Percentiles rank a stretch among this genome's conserved stretches.
phyloP scores from a whole-genome alignment of 2,113 vertebrate genomes.

The Heteronetta atricapilla region DNA sequence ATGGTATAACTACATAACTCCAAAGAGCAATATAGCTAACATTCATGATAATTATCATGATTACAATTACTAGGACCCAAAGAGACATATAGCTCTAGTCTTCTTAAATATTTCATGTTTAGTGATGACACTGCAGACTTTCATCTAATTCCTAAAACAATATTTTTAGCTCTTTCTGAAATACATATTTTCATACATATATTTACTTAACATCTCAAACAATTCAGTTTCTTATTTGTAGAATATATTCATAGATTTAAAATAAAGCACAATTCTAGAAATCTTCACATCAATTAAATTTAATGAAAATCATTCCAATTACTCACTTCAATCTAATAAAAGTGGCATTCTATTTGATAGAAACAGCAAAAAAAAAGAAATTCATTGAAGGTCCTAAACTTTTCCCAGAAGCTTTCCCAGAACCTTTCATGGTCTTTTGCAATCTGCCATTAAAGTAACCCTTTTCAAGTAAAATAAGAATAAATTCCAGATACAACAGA shows the following conservation, averaged over 20 bases:
- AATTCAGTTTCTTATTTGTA: neutral
- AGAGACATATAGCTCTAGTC: neutral
- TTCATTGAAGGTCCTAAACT: neutral
- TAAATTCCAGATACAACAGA: neutral
- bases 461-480: neutral
- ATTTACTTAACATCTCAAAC: neutral
- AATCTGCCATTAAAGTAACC: neutral
- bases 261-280: neutral
- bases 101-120: slow-evolving; percentile 6
- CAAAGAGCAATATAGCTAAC: neutral
- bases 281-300: neutral
- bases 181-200: neutral
- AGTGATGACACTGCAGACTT: neutral
- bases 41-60: neutral
- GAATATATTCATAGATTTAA: neutral
- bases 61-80: slow-evolving; percentile 2
- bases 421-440: neutral
- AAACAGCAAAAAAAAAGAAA: neutral
- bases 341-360: neutral
- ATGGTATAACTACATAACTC: neutral
- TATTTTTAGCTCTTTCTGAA: neutral
- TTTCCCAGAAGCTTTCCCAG: neutral
- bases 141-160: neutral
- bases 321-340: neutral
- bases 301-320: neutral